Base-by-base conservation (phyloP, 2,797 vertebrate genomes). In the Paratrypauchen microcephalus region DNA sequence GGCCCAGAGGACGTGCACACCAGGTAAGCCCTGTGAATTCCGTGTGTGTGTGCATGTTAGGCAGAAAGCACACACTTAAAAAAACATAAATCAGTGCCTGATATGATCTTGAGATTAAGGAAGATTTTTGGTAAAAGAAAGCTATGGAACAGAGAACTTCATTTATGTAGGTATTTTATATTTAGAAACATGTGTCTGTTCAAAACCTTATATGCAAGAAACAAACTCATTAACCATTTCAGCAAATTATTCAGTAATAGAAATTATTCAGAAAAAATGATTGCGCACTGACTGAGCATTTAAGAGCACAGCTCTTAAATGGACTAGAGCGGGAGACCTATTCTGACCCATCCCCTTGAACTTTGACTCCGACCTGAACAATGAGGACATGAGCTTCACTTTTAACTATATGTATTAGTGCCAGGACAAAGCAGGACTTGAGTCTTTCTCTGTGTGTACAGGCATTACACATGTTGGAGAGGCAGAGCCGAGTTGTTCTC, bases 401-500 rank as follows among this genome's bases (percentile, higher is more conserved):
- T 36, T 15, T 48, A 4, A 19, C 47, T n/a, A 58, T 28, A 58
- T 28, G 3, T 24, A 21, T 21, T 24, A 32, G 1, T n/a, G 30
- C 18, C 19, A n/a, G 30, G 21, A 56, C 28, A 50, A 39, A 65
- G 26, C 23, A 63, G 18, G 19, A 19, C 57, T 18, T 64, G 12
- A 76, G 19, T 3, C 7, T 60, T 2, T n/a, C 24, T 39, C 4
- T 71, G 65, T 68, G 7, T 56, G 66, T 2, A 16, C 74, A 92
- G 91, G 63, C 16, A 15, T 26, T 0, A 57, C 55, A 0, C 23
- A 1, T 62, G 1, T 48, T 3, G 2, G 0, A 52, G 0, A 50
- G 39, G 1, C 87, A 89, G 58, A 87, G 66, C 58, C 66, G 28
- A 5, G 16, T 86, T 9, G 26, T 86, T 48, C 75, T 94, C 19